Evolutionary conservation across 2,888 invertebrate genomes (phyloP).

Genomic region (Chironomus tentans): DNA sequence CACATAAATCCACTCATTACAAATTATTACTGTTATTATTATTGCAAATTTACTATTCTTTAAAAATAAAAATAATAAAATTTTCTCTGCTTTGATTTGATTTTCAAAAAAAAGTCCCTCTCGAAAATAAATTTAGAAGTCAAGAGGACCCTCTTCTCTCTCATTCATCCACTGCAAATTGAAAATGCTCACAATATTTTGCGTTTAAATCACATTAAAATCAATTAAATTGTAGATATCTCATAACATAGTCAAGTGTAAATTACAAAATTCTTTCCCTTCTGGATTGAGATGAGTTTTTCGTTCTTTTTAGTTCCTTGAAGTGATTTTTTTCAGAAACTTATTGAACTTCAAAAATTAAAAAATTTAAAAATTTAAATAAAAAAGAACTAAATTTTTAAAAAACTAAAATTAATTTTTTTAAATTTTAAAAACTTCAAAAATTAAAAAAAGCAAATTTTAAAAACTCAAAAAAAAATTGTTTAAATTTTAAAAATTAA

Average conservation of each 20-base stretch:
- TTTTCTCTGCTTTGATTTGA: background rate
- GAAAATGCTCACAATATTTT: background rate
- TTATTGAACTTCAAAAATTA: too few relatives aligned
- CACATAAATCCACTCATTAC: too few relatives aligned
- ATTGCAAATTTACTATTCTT: background rate
- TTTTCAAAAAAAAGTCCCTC: background rate
- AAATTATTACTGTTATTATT: too few relatives aligned
- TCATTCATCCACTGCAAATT: background rate
- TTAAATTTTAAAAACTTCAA: too few relatives aligned
- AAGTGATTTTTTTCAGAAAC: too few relatives aligned
- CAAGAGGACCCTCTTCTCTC: background rate
- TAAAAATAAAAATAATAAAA: background rate
- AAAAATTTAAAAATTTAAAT: too few relatives aligned
- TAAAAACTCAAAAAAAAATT: too few relatives aligned
- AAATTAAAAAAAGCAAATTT: too few relatives aligned
- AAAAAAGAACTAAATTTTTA: too few relatives aligned
- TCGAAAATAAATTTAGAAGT: background rate
- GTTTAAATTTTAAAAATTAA: too few relatives aligned
- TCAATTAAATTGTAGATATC: slow-evolving; percentile 12
- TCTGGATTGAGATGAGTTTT: background rate
- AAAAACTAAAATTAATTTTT: too few relatives aligned
- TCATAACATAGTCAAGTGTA: slow-evolving; percentile 11
- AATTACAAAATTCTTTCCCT: background rate
- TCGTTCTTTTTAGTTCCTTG: too few relatives aligned
- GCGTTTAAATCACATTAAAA: slow-evolving; percentile 14